Evolutionary conservation across 2,113 vertebrate genomes (phyloP).

Genomic region (Crocuta crocuta): DNA sequence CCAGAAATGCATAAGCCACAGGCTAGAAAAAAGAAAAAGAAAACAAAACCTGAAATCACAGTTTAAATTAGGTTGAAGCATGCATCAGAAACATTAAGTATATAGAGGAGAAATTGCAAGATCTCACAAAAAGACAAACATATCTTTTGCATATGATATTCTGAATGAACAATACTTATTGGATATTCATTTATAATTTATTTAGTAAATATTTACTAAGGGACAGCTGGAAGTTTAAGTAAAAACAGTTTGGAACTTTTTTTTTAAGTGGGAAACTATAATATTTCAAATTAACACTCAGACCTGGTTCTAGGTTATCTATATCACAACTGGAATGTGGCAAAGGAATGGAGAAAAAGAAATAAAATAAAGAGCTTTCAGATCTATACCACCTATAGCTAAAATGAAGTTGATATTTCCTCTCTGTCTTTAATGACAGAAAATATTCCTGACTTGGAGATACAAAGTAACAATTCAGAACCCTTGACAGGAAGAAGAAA

Average conservation of each 20-base stretch:
- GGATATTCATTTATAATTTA: background rate
- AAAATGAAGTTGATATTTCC: conserved; percentile 56
- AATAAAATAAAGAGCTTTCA: background rate
- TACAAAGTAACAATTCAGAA: conserved; percentile 50
- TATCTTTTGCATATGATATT: conserved; percentile 12
- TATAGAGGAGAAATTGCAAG: background rate
- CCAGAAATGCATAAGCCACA: background rate
- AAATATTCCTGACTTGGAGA: conserved; percentile 24
- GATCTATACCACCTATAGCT: conserved; percentile 34
- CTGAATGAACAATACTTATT: background rate
- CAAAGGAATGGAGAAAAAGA: conserved; percentile 9
- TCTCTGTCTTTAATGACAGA: conserved; percentile 45
- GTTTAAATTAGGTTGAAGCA: conserved; percentile 35
- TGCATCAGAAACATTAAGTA: background rate
- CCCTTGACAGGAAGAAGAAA: conserved; percentile 9
- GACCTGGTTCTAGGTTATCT: background rate
- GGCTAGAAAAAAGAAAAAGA: background rate
- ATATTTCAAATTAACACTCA: conserved; percentile 46
- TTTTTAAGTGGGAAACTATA: background rate
- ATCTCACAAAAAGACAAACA: background rate
- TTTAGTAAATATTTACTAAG: conserved; percentile 34
- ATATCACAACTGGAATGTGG: conserved; percentile 29
- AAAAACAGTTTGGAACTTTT: conserved; percentile 9
- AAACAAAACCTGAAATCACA: background rate
- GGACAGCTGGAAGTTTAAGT: background rate